Base-by-base conservation (phyloP, 2,113 vertebrate genomes). In the Neogobius melanostomus region DNA sequence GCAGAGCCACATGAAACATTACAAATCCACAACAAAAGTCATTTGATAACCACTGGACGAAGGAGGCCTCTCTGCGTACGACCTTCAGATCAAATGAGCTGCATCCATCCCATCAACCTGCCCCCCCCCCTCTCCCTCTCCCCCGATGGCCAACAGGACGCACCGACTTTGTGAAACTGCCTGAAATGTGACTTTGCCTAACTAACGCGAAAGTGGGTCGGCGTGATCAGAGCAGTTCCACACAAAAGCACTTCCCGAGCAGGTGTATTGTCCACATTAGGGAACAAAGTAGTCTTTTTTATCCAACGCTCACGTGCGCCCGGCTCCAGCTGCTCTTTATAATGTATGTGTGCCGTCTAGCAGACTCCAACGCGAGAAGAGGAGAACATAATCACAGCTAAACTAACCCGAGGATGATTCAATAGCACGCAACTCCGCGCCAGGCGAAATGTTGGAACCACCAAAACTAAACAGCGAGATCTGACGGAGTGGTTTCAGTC, bases 381-480 rank as follows among this genome's bases (percentile, higher is more conserved):
- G 62, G 79, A 43, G 71, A 1, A 74, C 62, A 79, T 70, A 66
- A 70, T 84, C 75, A 66, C 65, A 12, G 54, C 54, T 75, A 66
- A 82, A 59, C 53, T 56, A 56, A 56, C 53, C 21, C 53, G 62
- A 78, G 74, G 77, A 88, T 88, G 86, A 89, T 72, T 87, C 83
- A 89, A 90, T 71, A 0, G 52, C 63, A 4, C 54, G 87, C 17
- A 89, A 89, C 16, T 64, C 70, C 16, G 70, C 64, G 8, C 54
- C 9, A n/a, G 42, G 14, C 7, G 15, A 15, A 61, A 15, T 61
- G 15, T 43, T 42, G 12, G 56, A 57, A 80, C 76, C 79, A 74
- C 64, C 50, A 51, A 73, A 67, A 59, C 28, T 54, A 44, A 64
- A 64, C 59, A 81, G 28, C 56, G 54, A 36, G 56, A 42, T 7